A percentile compares a stretch with the other conserved stretches of the same genome.
Conservation (phyloP, 2,888 invertebrate species). For the Diadromus collaris region DNA sequence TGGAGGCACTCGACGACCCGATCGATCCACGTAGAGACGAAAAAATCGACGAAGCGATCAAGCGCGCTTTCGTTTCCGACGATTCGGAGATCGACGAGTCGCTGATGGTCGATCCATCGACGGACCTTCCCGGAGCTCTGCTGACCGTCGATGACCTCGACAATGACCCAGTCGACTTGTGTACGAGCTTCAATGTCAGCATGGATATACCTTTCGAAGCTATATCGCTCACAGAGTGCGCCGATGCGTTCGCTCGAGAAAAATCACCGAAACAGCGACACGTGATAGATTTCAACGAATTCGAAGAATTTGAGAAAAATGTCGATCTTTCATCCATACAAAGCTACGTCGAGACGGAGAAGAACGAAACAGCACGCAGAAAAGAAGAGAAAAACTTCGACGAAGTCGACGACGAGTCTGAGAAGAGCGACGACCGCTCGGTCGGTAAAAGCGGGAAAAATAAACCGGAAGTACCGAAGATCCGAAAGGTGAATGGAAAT, state of each 20-base stretch:
- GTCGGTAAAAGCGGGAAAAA: background rate
- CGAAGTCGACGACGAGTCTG: background rate
- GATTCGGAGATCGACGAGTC: conserved; percentile 51
- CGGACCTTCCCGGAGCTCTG: conserved; percentile 45
- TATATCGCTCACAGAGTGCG: conserved; percentile 2
- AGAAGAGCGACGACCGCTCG: background rate
- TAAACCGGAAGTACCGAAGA: background rate
- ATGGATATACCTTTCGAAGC: conserved; percentile 34
- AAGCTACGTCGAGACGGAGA: background rate
- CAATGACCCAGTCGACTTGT: background rate
- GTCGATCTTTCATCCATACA: background rate
- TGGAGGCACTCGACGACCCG: background rate
- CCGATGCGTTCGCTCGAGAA: conserved; percentile 12
- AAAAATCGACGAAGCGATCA: background rate
- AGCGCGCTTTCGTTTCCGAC: conserved; percentile 29
- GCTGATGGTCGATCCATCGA: conserved; percentile 51
- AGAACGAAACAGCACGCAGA: background rate
- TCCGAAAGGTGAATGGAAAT: background rate
- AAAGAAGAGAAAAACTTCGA: background rate
- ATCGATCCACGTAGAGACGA: background rate
- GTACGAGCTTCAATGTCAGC: conserved; percentile 29
- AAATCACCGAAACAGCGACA: background rate
- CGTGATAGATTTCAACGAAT: background rate
- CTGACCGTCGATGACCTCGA: conserved; percentile 20
- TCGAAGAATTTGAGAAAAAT: background rate